phyloP scores from a whole-genome alignment of 2,113 vertebrate species.

The Mobula birostris region DNA sequence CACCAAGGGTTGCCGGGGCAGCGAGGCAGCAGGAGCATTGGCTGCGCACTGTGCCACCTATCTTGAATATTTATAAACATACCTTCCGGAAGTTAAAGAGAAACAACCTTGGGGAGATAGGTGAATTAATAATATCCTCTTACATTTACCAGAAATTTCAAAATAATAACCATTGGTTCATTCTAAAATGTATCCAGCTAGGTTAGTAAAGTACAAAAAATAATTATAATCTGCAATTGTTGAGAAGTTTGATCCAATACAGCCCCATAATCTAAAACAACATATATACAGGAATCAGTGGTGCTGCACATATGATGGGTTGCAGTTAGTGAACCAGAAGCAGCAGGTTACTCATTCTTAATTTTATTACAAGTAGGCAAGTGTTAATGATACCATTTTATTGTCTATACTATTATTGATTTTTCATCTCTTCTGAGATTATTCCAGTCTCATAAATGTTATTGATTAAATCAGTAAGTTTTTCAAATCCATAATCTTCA shows the following conservation, averaged over 20 bases:
- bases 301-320: background rate
- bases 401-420: background rate
- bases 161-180: too few relatives aligned
- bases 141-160: background rate
- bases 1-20: too few relatives aligned
- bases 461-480: too few relatives aligned
- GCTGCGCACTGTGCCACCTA: background rate
- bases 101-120: background rate
- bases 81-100: background rate
- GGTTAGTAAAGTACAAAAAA: background rate
- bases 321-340: background rate
- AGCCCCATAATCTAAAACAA: background rate
- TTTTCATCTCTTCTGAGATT: too few relatives aligned
- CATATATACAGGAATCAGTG: background rate
- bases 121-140: background rate
- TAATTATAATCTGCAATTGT: too few relatives aligned
- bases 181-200: background rate
- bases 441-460: too few relatives aligned
- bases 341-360: background rate
- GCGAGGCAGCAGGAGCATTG: too few relatives aligned
- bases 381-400: background rate
- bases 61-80: background rate
- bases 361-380: too few relatives aligned
- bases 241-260: background rate
- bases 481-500: too few relatives aligned